Conservation (phyloP, 1,140 invertebrate species). For the Orius insidiosus region DNA sequence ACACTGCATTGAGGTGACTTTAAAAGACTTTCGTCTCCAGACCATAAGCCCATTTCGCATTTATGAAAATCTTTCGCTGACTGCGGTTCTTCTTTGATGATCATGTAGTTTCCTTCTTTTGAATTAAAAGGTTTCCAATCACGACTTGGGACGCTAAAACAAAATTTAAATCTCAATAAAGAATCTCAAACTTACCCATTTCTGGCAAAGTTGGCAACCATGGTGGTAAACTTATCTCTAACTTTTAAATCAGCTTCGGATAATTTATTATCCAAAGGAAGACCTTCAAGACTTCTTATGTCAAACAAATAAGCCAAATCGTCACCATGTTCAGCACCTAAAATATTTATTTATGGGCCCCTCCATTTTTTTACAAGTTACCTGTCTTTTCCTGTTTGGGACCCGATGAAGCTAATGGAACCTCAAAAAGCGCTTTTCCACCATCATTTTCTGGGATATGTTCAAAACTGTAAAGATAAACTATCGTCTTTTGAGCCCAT, state of each 20-base stretch:
- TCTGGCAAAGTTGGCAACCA: constrained; percentile 46
- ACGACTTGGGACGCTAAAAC: constrained; percentile 1
- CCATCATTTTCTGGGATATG: constrained; percentile 32
- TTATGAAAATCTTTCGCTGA: constrained; percentile 32
- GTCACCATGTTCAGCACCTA: constrained; percentile 20
- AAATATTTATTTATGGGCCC: neutral
- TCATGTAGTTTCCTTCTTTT: constrained; percentile 31
- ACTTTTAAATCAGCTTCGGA: constrained; percentile 37
- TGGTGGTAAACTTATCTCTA: constrained; percentile 37
- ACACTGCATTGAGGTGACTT: constrained; percentile 5
- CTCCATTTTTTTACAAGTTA: no score
- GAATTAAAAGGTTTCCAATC: constrained; percentile 26
- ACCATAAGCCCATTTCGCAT: constrained; percentile 42
- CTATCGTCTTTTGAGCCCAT: constrained; percentile 38
- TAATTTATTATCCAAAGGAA: constrained; percentile 21
- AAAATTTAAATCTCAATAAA: neutral
- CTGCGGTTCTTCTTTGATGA: constrained; percentile 30
- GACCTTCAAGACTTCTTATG: constrained; percentile 18
- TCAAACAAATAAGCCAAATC: constrained; percentile 22
- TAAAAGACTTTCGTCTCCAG: constrained; percentile 25
- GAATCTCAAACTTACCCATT: constrained; percentile 24
- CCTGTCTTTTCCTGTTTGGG: constrained; percentile 38
- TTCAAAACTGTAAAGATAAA: constrained; percentile 56
- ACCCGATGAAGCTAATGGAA: constrained; percentile 31
- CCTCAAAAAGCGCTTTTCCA: constrained; percentile 3